phyloP scores from a whole-genome alignment of 2,888 invertebrate genomes.

The Microplitis manilae region DNA sequence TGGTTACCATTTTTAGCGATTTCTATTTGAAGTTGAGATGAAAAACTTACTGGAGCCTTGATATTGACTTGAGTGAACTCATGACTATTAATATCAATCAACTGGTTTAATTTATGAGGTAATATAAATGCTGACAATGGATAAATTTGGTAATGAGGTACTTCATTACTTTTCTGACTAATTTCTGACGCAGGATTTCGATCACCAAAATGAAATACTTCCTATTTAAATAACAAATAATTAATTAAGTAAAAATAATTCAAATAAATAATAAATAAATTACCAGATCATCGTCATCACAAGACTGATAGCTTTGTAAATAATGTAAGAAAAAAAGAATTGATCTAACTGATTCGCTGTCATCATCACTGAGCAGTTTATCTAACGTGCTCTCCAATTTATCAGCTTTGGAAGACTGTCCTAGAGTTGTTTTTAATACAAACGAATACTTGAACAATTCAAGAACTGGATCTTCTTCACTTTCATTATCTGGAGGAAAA shows the following conservation, averaged over 20 bases:
- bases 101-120: constrained; percentile 60
- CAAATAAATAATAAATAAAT: not conserved
- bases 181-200: constrained; percentile 60
- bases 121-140: constrained; percentile 61
- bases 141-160: constrained; percentile 62
- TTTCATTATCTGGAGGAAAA: constrained; percentile 38
- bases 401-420: constrained; percentile 54
- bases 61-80: constrained; percentile 8
- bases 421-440: constrained; percentile 56
- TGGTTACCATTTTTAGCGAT: constrained; percentile 4
- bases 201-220: constrained; percentile 62
- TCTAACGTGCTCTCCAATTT: constrained; percentile 59
- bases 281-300: constrained; percentile 56
- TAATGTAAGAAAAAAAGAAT: constrained; percentile 59
- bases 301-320: constrained; percentile 56
- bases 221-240: constrained; percentile 49
- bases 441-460: constrained; percentile 65
- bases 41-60: constrained; percentile 20
- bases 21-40: constrained; percentile 7
- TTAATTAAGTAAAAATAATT: not conserved
- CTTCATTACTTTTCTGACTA: constrained; percentile 41
- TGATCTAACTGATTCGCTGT: constrained; percentile 46
- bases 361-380: constrained; percentile 45
- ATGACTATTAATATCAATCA: not conserved
- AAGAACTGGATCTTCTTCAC: constrained; percentile 58